These are phyloP conservation scores for Lithophane leautieri DNA, from an alignment of 2,888 invertebrate species.

Conservation along the genomic window DNA sequence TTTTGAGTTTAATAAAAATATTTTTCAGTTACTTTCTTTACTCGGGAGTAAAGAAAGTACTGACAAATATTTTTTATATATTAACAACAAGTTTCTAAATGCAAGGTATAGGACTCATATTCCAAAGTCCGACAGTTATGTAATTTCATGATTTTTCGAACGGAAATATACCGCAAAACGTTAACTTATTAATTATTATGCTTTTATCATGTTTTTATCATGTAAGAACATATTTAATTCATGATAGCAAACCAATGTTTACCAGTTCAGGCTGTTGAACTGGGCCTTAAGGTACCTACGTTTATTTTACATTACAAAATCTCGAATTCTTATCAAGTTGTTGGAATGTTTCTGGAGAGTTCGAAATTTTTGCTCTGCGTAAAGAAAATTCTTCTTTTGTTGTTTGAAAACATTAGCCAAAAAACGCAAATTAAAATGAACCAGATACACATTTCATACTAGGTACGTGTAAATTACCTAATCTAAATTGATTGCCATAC, in stretches of 20 bases:
- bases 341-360: slow-evolving; percentile 77
- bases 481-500: neutral
- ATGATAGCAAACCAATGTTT: slow-evolving; percentile 52
- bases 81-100: neutral
- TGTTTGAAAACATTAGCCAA: slow-evolving; percentile 74
- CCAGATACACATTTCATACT: slow-evolving; percentile 32
- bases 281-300: slow-evolving; percentile 40
- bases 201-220: slow-evolving; percentile 26
- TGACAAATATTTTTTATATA: too few species aligned
- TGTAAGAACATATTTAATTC: slow-evolving; percentile 43
- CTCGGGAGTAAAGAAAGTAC: too few species aligned
- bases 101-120: neutral
- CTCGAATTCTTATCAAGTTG: slow-evolving; percentile 78
- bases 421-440: slow-evolving; percentile 69
- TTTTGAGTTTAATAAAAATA: neutral
- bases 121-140: neutral
- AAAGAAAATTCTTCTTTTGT: slow-evolving; percentile 77
- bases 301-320: slow-evolving; percentile 77
- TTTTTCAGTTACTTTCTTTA: neutral
- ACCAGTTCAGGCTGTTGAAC: slow-evolving; percentile 27
- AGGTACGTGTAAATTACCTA: slow-evolving; percentile 13
- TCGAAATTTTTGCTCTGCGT: slow-evolving; percentile 76
- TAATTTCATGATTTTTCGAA: neutral
- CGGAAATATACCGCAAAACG: neutral
- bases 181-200: slow-evolving; percentile 26